These are phyloP conservation scores for Cynoglossus semilaevis DNA, from an alignment of 2,113 vertebrate species.

Conservation along the genomic window DNA sequence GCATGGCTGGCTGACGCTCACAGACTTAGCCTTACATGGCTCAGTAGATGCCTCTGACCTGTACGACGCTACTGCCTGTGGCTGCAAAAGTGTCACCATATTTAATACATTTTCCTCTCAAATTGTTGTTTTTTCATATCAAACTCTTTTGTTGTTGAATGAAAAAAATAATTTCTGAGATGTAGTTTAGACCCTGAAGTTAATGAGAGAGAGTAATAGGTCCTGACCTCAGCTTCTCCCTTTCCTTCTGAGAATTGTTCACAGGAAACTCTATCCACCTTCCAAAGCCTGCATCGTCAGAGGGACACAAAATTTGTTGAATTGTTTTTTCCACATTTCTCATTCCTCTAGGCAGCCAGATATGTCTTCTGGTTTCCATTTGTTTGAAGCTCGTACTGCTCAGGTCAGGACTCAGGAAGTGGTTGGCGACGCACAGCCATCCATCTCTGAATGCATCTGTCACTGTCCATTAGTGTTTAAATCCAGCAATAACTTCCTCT, in stretches of 20 bases:
- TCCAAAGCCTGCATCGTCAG: slow-evolving; percentile 18
- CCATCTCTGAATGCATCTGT: slow-evolving; percentile 61
- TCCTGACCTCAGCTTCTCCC: slow-evolving; percentile 35
- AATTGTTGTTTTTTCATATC: not conserved
- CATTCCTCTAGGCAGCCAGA: slow-evolving; percentile 46
- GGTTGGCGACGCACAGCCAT: slow-evolving; percentile 65
- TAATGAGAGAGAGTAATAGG: not conserved
- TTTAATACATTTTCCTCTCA: not conserved
- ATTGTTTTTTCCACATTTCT: slow-evolving; percentile 40
- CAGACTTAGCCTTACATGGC: slow-evolving; percentile 48
- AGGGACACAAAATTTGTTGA: slow-evolving; percentile 53
- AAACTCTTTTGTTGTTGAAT: too few species aligned
- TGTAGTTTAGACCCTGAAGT: not conserved
- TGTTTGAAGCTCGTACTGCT: slow-evolving; percentile 64
- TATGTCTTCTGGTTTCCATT: slow-evolving; percentile 72
- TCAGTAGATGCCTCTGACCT: slow-evolving; percentile 54
- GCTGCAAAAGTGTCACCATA: slow-evolving; percentile 21
- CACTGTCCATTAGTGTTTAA: slow-evolving; percentile 63
- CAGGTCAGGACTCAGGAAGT: slow-evolving; percentile 68
- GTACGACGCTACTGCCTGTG: slow-evolving; percentile 49
- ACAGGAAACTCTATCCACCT: slow-evolving; percentile 52
- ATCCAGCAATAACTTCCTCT: slow-evolving; percentile 56
- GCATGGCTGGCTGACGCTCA: slow-evolving; percentile 41
- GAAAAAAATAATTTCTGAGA: not conserved
- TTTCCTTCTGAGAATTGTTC: slow-evolving; percentile 27